A percentile compares a stretch with the other conserved stretches of the same genome.
Evolutionary conservation across 2,797 vertebrate species (phyloP).

Genomic region (Pelodytes ibericus): DNA sequence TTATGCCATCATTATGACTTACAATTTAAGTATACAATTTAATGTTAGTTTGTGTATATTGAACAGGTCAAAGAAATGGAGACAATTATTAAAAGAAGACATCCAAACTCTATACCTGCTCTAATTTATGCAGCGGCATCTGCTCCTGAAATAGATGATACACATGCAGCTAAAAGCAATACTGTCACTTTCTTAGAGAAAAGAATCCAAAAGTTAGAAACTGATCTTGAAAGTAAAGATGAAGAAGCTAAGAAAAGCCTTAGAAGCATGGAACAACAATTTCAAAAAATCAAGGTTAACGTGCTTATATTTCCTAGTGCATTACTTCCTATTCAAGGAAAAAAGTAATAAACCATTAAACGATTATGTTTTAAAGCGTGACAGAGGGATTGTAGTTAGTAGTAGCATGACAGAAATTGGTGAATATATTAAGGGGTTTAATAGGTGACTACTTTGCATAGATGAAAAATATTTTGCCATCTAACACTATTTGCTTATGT

Average conservation of each 20-base stretch:
- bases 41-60: conserved; percentile 39
- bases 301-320: not conserved
- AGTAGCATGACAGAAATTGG: no score
- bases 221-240: conserved; percentile 85
- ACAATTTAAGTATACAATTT: not conserved
- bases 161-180: conserved; percentile 62
- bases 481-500: no score
- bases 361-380: no score
- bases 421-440: no score
- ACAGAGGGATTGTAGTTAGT: no score
- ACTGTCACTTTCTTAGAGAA: conserved; percentile 81
- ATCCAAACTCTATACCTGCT: conserved; percentile 90
- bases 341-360: no score
- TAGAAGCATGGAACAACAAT: conserved; percentile 88
- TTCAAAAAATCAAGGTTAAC: conserved; percentile 87
- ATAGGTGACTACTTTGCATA: no score
- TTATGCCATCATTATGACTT: no score
- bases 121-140: conserved; percentile 87
- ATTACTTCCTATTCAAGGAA: not conserved
- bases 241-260: conserved; percentile 90
- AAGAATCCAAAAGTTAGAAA: conserved; percentile 86
- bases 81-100: conserved; percentile 79
- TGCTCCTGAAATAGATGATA: conserved; percentile 59
- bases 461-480: no score
- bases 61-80: conserved; percentile 80